Evolutionary conservation across 1,140 invertebrate species (phyloP), one percentile per base, ranked within the genome.

Genomic region (Lineus longissimus): DNA sequence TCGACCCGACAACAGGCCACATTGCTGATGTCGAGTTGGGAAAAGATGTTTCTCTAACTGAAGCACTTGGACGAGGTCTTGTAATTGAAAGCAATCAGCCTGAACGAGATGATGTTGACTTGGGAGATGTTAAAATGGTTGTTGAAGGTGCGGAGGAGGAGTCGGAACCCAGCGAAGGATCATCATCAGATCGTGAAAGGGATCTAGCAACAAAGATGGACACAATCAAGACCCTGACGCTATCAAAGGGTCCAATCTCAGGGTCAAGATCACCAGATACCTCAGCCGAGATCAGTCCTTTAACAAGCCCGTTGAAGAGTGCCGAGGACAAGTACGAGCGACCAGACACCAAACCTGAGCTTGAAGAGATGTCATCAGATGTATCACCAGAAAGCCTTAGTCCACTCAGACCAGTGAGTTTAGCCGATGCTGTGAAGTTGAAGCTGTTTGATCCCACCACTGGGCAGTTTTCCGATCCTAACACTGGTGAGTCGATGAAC

Each of bases 391-490:
- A 36, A 36, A 36, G 33, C 33, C 33, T 36, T 7, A 36, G 33
- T 36, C 33, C 33, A 15, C 33, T 36, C 6, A 36, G 15, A 36
- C 19, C 47, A 23, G 47, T 51, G 25, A 61, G 63, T 4, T 79
- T 75, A 64, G 61, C 70, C n/a, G 71, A 70, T 57, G 77, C 76
- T 40, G 62, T 75, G 15, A 77, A 94, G 77, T 84, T 89, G 68
- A 88, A 91, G 69, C 82, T 94, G 56, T 86, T 95, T 67, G 90
- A 92, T 72, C 86, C 88, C 55, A 86, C 87, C 29, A 75, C 73
- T 60, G 89, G 90, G 54, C 87, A 86, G 73, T 90, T 97, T 63
- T 55, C 58, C 23, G 54, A 64, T 55, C 54, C 63, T 17, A 60
- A 60, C 15, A 55, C 62, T n/a, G 55, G 33, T 55, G 30, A 30